Percentiles rank a stretch among this genome's conserved stretches.
Evolutionary conservation across 2,888 invertebrate species (phyloP).

Genomic region (Drosophila atripex): DNA sequence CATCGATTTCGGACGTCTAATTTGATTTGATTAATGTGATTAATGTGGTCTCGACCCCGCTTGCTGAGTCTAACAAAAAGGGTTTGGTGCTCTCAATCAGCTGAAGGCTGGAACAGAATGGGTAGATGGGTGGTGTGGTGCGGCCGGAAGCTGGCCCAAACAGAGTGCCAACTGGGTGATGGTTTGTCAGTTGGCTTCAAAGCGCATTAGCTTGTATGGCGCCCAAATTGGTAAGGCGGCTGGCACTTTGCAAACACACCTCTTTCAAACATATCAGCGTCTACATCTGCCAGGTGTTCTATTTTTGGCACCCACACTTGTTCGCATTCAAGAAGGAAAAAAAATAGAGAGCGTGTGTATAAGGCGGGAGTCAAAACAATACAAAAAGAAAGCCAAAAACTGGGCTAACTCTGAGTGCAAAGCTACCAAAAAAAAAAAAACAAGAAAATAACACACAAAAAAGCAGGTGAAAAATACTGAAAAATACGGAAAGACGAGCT

Average conservation of each 20-base stretch:
- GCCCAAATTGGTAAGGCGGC: constrained; percentile 72
- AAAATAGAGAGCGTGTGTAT: constrained; percentile 46
- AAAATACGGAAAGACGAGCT: constrained; percentile 31
- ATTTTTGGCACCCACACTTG: constrained; percentile 59
- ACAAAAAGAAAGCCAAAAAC: constrained; percentile 50
- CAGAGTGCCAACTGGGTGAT: constrained; percentile 19
- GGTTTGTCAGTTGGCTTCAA: constrained; percentile 65
- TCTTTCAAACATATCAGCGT: constrained; percentile 64
- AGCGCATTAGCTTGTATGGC: constrained; percentile 75
- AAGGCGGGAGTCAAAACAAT: constrained; percentile 54
- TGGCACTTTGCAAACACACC: constrained; percentile 34
- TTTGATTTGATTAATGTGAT: constrained; percentile 69
- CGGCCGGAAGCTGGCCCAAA: constrained; percentile 9
- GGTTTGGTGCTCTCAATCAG: constrained; percentile 15
- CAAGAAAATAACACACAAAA: constrained; percentile 21
- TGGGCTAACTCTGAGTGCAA: constrained; percentile 71
- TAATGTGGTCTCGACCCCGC: constrained; percentile 27
- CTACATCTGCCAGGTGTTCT: constrained; percentile 73
- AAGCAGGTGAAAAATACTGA: constrained; percentile 41
- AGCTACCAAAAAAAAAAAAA: constrained; percentile 46
- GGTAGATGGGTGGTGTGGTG: neutral
- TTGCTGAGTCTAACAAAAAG: constrained; percentile 15
- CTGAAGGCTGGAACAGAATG: neutral
- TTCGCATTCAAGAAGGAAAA: constrained; percentile 28
- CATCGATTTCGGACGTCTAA: constrained; percentile 57